Percentiles rank a stretch among this genome's conserved stretches.
These are phyloP conservation scores for Ceriagrion tenellum DNA, from an alignment of 2,888 invertebrate species.

Conservation along the genomic window DNA sequence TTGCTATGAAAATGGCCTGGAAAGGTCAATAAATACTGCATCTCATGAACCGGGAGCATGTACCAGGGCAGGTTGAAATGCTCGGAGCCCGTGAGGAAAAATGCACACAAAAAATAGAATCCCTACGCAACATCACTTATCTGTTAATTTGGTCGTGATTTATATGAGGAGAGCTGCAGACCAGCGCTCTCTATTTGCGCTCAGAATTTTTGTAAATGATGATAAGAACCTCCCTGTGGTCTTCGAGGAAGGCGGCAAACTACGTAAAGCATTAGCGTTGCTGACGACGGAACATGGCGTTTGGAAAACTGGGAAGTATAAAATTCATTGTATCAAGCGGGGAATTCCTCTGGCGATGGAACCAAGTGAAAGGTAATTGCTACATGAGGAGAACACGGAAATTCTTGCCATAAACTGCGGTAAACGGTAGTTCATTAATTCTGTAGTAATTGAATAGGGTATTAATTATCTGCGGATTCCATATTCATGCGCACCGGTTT, in stretches of 20 bases:
- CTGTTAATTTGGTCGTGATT: slow-evolving; percentile 18
- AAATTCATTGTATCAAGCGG: slow-evolving; percentile 1
- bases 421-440: not conserved
- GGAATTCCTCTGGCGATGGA: not conserved
- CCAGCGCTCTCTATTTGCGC: not conserved
- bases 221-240: not conserved
- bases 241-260: not conserved
- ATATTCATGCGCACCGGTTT: not conserved
- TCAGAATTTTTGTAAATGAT: not conserved
- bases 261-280: not conserved
- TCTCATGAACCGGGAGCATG: not conserved
- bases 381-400: not conserved
- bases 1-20: not conserved
- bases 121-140: not conserved
- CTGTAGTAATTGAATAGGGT: not conserved
- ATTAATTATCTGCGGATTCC: not conserved
- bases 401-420: not conserved
- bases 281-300: not conserved
- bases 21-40: not conserved
- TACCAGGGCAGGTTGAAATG: not conserved
- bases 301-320: not conserved
- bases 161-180: not conserved
- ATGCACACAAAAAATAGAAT: not conserved
- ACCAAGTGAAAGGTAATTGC: not conserved
- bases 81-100: not conserved